phyloP scores from a whole-genome alignment of 30 jellyfish, hydroid and myxozoan species.

The Hydractinia echinata region DNA sequence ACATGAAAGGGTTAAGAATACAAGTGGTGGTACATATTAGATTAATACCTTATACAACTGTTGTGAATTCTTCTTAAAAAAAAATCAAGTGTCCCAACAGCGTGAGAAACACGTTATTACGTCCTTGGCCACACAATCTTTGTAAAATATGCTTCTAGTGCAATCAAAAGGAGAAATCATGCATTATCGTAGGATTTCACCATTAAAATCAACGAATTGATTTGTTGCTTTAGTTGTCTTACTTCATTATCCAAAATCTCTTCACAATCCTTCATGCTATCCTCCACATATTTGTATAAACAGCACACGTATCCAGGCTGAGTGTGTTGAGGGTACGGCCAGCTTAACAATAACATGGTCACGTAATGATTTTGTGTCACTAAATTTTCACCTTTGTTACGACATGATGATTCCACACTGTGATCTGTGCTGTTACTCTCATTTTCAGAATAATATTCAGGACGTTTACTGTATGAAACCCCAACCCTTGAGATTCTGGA shows the following conservation, averaged over 20 bases:
- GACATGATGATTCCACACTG: conserved; percentile 12
- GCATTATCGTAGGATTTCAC: not conserved
- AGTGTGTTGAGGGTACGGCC: conserved; percentile 51
- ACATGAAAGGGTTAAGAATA: no score
- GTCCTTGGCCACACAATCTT: no score
- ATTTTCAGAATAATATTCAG: not conserved
- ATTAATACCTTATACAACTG: no score
- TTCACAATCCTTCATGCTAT: not conserved
- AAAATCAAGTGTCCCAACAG: no score
- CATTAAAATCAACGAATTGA: conserved; percentile 12
- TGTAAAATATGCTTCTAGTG: no score
- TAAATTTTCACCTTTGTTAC: conserved; percentile 6
- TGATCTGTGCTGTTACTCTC: conserved; percentile 23
- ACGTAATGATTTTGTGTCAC: conserved; percentile 54
- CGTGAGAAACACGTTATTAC: no score
- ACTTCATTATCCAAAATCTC: conserved; percentile 17
- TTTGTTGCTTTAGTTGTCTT: conserved; percentile 25
- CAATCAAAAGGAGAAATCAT: no score
- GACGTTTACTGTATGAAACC: conserved; percentile 31
- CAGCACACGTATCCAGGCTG: not conserved
- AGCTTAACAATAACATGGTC: conserved; percentile 51
- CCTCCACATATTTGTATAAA: conserved; percentile 1
- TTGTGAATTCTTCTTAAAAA: no score
- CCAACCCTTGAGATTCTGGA: conserved; percentile 29
- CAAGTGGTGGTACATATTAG: no score